Conservation (phyloP, 2,113 vertebrate species). For the Tenrec ecaudatus region DNA sequence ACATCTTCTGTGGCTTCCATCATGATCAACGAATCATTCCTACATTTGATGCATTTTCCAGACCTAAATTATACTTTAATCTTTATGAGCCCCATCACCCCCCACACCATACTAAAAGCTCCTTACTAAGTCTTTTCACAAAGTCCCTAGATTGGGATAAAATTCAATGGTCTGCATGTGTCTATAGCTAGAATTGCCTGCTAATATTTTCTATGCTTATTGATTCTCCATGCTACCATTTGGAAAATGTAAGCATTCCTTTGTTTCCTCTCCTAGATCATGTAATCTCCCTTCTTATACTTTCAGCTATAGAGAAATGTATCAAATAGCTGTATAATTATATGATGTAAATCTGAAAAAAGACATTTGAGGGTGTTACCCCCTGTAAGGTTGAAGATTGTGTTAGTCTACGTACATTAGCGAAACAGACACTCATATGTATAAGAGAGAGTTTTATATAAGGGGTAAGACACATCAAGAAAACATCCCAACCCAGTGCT, state of each 20-base stretch:
- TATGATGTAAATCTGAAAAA: not conserved
- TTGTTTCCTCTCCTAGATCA: not conserved
- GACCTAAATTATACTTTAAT: conserved; percentile 39
- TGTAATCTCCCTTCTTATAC: not conserved
- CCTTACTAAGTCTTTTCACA: not conserved
- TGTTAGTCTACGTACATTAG: too few relatives aligned
- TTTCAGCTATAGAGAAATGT: not conserved
- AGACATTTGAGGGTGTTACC: not conserved
- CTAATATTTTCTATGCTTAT: not conserved
- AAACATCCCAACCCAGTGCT: too few relatives aligned
- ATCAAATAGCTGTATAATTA: conserved; percentile 38
- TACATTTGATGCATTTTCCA: conserved; percentile 51
- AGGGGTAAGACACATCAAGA: too few relatives aligned
- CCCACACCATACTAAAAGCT: not conserved
- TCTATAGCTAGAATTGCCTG: not conserved
- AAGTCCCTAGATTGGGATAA: not conserved
- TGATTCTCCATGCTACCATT: not conserved
- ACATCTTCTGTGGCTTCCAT: conserved; percentile 62
- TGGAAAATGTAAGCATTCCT: not conserved
- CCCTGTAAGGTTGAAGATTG: too few relatives aligned
- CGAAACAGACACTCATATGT: too few relatives aligned
- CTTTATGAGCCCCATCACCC: not conserved
- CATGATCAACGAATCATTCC: conserved; percentile 36
- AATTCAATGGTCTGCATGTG: not conserved
- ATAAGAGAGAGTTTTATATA: too few relatives aligned